A percentile compares a stretch with the other conserved stretches of the same genome.
Conservation (phyloP, 1,140 invertebrate genomes). For the Bombus sylvicola region DNA sequence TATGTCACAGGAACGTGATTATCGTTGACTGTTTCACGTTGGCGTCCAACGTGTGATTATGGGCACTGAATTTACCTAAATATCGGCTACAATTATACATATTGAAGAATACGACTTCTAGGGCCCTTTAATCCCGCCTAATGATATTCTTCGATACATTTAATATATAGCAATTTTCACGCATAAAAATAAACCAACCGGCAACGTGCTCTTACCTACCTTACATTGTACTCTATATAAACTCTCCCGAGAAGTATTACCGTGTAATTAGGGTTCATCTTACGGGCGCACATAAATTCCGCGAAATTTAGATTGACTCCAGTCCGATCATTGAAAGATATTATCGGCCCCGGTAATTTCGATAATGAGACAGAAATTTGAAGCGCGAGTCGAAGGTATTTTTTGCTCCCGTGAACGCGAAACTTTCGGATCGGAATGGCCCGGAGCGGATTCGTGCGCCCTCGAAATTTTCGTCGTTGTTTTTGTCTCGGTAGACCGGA, state of each 20-base stretch:
- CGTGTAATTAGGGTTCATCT: neutral
- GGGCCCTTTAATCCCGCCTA: neutral
- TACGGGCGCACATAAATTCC: neutral
- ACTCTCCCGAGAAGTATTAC: neutral
- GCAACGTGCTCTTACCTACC: too few relatives aligned
- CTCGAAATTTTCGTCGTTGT: too few relatives aligned
- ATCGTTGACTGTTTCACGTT: neutral
- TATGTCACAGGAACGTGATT: neutral
- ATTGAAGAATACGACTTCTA: neutral
- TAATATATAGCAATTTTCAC: neutral
- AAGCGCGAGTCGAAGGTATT: neutral
- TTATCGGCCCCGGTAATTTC: slow-evolving; percentile 5
- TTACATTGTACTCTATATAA: neutral
- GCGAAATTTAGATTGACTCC: slow-evolving; percentile 6
- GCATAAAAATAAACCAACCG: neutral
- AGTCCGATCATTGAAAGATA: slow-evolving; percentile 15
- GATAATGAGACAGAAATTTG: slow-evolving; percentile 20
- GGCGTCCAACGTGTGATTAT: neutral
- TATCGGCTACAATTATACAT: neutral
- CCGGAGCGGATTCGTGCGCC: neutral
- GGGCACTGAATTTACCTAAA: neutral
- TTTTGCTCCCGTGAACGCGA: neutral
- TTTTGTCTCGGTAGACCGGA: neutral
- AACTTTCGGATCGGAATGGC: neutral
- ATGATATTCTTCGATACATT: neutral